Conservation (phyloP, 2,888 invertebrate species). For the Nasonia oneida region DNA sequence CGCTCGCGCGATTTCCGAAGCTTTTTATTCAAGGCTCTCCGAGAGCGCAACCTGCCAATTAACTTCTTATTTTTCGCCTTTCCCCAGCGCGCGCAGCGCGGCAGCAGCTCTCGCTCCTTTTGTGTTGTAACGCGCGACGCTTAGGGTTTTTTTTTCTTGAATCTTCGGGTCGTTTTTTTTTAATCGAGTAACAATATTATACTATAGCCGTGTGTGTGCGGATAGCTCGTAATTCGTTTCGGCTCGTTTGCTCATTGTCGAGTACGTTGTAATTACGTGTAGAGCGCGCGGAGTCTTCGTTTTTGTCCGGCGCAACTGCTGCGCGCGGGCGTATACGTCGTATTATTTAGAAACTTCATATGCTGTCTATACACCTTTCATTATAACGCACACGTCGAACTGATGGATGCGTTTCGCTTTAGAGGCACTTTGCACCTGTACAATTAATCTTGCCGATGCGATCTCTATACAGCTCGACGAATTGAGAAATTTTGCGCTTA, state of each 20-base stretch:
- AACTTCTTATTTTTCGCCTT: slow-evolving; percentile 59
- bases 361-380: neutral
- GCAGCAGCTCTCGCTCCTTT: slow-evolving; percentile 33
- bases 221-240: slow-evolving; percentile 33
- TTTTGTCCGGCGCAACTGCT: slow-evolving; percentile 7
- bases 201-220: neutral
- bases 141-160: slow-evolving; percentile 9
- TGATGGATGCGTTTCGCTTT: neutral
- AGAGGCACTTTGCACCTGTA: neutral
- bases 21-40: slow-evolving; percentile 58
- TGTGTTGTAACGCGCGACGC: slow-evolving; percentile 37
- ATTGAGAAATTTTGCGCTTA: neutral
- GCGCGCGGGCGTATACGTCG: neutral
- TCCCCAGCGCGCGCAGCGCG: neutral
- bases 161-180: neutral
- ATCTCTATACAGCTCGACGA: neutral
- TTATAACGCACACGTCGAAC: neutral
- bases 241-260: slow-evolving; percentile 48
- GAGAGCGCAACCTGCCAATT: slow-evolving; percentile 60
- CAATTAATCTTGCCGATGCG: neutral
- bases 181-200: neutral
- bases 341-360: slow-evolving; percentile 36
- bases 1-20: slow-evolving; percentile 47
- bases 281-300: neutral
- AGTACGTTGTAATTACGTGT: slow-evolving; percentile 29